Base-by-base conservation (phyloP, 2,797 vertebrate species). In the Rhodeus uyekii region DNA sequence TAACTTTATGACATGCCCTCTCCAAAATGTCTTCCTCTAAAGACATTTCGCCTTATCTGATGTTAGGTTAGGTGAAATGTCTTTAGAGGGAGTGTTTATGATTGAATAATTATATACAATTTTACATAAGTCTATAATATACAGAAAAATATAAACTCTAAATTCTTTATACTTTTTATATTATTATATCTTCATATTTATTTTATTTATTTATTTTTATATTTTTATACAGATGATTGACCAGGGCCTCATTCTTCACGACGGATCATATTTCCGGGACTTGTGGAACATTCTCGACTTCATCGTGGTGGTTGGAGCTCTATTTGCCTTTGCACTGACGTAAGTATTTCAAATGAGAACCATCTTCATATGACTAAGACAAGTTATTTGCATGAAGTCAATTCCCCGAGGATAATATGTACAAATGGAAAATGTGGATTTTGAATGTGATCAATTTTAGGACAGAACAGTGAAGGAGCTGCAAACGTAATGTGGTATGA, bases 221-320 rank as follows among this genome's bases (percentile, higher is more conserved):
- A n/a, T n/a, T n/a, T 34, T 65, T 38, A 38, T 53, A 87, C 50
- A 99, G 98, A 99, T 99, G 97, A 99, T 99, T 32, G 97, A 99
- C 90, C 97, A 98, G 89, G 98, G 98, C 89, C 95, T 99, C 91
- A 97, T 99, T 87, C 95, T 99, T 79, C 97, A 99, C 63, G 97
- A 99, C 0, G 96, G 98, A 80, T 96, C 98, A 38, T 99, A 99
- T 86, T 99, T 99, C 91, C 96, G 98, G 87, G 98, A 99, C 91
- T 95, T 99, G 90, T 99, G 98, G 98, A 99, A 99, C 93, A 96
- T 99, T 89, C 93, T 99, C 91, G 98, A 99, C 94, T 99, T 99
- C 89, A 98, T 99, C 0, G 98, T 99, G 88, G 98, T 99, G 87
- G 97, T 99, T 86, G 98, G 98, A 72, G 98, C 98, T 0, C 90